Base-by-base conservation (phyloP, 2,113 vertebrate species). In the Leuciscus idus region DNA sequence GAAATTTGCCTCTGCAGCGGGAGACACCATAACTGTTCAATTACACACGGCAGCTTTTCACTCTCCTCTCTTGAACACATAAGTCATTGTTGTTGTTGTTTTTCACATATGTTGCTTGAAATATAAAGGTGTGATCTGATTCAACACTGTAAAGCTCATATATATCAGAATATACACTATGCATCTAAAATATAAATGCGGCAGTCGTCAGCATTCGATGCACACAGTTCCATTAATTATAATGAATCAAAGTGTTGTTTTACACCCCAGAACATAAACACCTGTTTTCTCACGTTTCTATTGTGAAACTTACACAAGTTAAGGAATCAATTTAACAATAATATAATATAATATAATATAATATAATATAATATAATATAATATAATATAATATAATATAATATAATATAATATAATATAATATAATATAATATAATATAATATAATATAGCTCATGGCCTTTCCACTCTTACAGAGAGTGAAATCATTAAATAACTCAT, bases 21-120 rank as follows among this genome's bases (percentile, higher is more conserved):
- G 82, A 88, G 79, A 90, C 89, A 90, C 87, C 77, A 83, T 79
- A 88, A 88, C 83, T 84, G 86, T 89, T 86, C 86, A 88, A 84
- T 89, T 89, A 84, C 72, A 48, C 23, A 55, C 26, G 8, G 79
- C 83, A 87, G 70, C 76, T 81, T 84, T 87, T 86, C 77, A 57
- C 74, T 62, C 81, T 61, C 28, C 46, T 82, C 48, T 88, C 68
- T 68, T 50, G 13, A 81, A 82, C n/a, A 52, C 72, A 72, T 82
- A 48, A 59, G 75, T 89, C 81, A 76, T 43, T 57, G 21, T 57
- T 61, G 64, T 81, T 73, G 66, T 10, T 48, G 7, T 8, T 39
- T 61, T 72, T 39, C 68, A 70, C 36, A 39, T 81, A 28, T 59
- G 21, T 50, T 48, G 21, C 48, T 80, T 78, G 36, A 68, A 84